Conservation (phyloP, 2,888 invertebrate species). For the Parasteatoda lunata region DNA sequence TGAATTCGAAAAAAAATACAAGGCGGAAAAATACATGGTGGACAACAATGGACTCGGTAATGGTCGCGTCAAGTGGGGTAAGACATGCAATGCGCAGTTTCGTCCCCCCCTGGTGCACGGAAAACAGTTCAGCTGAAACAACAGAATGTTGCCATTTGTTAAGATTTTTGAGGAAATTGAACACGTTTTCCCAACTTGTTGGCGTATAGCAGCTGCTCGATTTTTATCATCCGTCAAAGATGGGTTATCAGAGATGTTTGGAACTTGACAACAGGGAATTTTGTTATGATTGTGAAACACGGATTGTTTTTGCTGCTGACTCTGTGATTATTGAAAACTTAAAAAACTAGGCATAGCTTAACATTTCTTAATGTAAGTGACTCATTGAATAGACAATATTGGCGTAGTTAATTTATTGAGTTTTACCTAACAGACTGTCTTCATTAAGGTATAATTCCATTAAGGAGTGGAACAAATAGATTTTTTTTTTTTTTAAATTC, state of each 20-base stretch:
- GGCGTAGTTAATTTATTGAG: too few species aligned
- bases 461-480: too few species aligned
- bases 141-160: conserved; percentile 30
- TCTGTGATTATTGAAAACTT: too few species aligned
- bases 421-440: too few species aligned
- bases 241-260: not conserved
- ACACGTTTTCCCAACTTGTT: conserved; percentile 4
- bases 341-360: too few species aligned
- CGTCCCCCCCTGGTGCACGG: not conserved
- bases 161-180: not conserved
- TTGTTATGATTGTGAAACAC: too few species aligned
- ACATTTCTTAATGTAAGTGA: too few species aligned
- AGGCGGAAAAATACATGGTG: conserved; percentile 40
- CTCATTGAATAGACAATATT: too few species aligned
- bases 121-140: conserved; percentile 52
- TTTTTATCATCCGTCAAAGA: not conserved
- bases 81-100: conserved; percentile 37
- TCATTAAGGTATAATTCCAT: too few species aligned
- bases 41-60: conserved; percentile 15
- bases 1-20: conserved; percentile 10
- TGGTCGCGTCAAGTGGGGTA: conserved; percentile 28
- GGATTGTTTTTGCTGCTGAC: too few species aligned
- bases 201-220: conserved; percentile 13
- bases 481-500: too few species aligned
- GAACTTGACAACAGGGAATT: not conserved